Evolutionary conservation across 2,113 vertebrate species (phyloP), one percentile per base, ranked within the genome.

Genomic region (Sylvilagus bachmani): DNA sequence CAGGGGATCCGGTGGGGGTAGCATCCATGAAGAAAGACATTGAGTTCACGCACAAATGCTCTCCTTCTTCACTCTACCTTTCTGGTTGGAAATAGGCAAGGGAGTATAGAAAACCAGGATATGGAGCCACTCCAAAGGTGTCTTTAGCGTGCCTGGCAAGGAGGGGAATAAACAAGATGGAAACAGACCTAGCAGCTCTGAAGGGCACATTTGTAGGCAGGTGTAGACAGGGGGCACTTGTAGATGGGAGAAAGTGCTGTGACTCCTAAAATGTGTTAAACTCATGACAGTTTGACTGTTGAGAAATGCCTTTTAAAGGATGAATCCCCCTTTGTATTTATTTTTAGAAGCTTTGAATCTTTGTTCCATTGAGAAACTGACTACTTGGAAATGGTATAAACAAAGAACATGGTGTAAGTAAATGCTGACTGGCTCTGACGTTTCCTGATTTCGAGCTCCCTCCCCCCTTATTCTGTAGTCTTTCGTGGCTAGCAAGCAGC

Each of bases 181-280:
- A 78, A 53, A 74, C 7, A 64, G 69, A 66, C 75, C 2, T 33
- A 58, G 25, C 67, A 19, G 27, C 38, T 81, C 49, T 3, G 51
- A 33, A 79, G 90, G 64, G 25, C 22, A 89, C 33, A 17, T 51
- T 74, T 66, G 36, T 44, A 70, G 67, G 25, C 44, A 7, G 7
- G 22, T 49, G 27, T 53, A 69, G 53, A 9, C 14, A 49, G 31
- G 5, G n/a, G 44, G 4, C 24, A 29, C 33, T 80, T 94, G 64
- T 62, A 49, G 51, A 8, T 77, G 71, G 17, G 75, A 89, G 61
- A 83, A 80, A 44, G 55, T 75, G 53, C 51, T 75, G 75, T 69
- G 79, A 62, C 93, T 93, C 92, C 89, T 79, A 51, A 64, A 61
- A 51, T n/a, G 27, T 61, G 51, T 77, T 67, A 94, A 79, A 38